Evolutionary conservation across 2,888 invertebrate species (phyloP), one percentile per base, ranked within the genome.

Genomic region (Serrognathus titanus): DNA sequence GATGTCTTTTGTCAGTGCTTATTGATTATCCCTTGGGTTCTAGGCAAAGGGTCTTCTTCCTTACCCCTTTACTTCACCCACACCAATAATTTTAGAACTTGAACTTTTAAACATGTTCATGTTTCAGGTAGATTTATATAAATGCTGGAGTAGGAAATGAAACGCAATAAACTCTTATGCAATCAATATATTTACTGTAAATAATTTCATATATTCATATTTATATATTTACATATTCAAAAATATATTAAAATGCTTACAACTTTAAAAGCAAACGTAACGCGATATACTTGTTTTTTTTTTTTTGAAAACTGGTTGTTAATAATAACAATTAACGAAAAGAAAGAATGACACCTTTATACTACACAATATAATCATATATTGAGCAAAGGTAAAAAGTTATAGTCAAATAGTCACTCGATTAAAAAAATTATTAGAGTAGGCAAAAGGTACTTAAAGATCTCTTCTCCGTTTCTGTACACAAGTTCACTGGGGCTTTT

Each of bases 201-300:
- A 66, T 66, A 68, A 62, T 69, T 62, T 64, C 24, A 31, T 74
- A 61, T 62, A 61, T 72, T 73, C 72, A 75, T 76, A 76, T 76
- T 71, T 76, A 76, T 76, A 76, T 76, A 77, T 77, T 71, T 77
- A 77, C 75, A 75, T 64, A 68, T 70, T 71, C 69, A 68, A 73
- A 75, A 75, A 75, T 75, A 66, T 68, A 68, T 76, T 75, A 75
- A 75, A 71, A 73, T 65, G 69, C 69, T 71, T 67, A 71, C 71
- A 70, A 73, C 68, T 71, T 69, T 67, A 66, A 66, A 72, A 74
- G 69, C 68, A 72, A 31, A 71, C 71, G 65, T 48, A 48, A 39
- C 53, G 53, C 49, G 53, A 49, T 37, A 66, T 31, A 31, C 24
- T 31, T 16, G 16, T 16, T 16, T 16, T 31, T 31, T 31, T 31